These are phyloP conservation scores for Myripristis murdjan DNA, from an alignment of 2,797 vertebrate species.

Conservation along the genomic window DNA sequence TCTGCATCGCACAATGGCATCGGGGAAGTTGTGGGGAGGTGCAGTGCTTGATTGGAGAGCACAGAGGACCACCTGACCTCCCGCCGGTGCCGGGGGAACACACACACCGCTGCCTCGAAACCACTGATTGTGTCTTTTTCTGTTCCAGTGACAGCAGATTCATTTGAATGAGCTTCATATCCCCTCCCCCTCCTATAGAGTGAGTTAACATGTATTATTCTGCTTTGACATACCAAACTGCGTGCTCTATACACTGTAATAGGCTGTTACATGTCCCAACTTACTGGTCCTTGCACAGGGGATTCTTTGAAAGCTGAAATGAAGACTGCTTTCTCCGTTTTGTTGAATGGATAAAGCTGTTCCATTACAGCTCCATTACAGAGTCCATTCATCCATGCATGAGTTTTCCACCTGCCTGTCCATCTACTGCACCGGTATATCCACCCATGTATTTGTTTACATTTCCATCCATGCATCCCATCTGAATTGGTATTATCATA, in stretches of 20 bases:
- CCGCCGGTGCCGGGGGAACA: constrained; percentile 67
- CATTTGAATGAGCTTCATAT: constrained; percentile 76
- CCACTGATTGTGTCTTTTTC: constrained; percentile 79
- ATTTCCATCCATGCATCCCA: constrained; percentile 29
- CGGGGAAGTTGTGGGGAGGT: constrained; percentile 67
- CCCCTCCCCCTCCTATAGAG: constrained; percentile 73
- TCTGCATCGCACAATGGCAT: constrained; percentile 77
- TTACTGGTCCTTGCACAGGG: constrained; percentile 51
- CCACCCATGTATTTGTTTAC: constrained; percentile 32
- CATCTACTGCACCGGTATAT: constrained; percentile 34
- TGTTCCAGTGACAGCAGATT: constrained; percentile 74
- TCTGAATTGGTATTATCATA: constrained; percentile 43
- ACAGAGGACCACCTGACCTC: constrained; percentile 84
- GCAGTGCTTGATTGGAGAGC: constrained; percentile 73
- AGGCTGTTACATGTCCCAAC: constrained; percentile 60
- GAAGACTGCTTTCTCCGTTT: constrained; percentile 45
- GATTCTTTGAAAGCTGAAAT: constrained; percentile 56
- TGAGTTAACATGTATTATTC: constrained; percentile 77
- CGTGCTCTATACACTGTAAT: constrained; percentile 54
- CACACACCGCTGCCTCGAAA: constrained; percentile 52
- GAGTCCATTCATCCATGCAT: constrained; percentile 26
- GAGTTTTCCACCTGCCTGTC: constrained; percentile 12
- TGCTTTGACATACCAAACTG: constrained; percentile 74
- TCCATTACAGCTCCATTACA: constrained; percentile 54
- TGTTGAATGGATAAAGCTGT: constrained; percentile 58